Evolutionary conservation across 2,113 vertebrate species (phyloP), one percentile per base, ranked within the genome.

Genomic region (Pseudorectes ferrugineus): DNA sequence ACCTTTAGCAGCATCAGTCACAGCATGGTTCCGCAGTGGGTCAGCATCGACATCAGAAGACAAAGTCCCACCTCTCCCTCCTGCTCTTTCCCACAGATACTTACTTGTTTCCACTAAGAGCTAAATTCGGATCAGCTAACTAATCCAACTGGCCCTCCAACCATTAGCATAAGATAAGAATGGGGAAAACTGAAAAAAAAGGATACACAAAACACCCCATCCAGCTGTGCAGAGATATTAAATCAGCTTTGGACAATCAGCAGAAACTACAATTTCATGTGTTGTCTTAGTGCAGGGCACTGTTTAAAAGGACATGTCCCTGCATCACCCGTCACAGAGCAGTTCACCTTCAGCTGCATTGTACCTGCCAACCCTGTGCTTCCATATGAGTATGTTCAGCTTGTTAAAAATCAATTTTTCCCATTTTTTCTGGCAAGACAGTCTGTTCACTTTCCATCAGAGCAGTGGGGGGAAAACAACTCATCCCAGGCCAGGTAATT

Each of bases 191-290:
- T 22, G 18, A 36, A 29, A 40, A 66, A 35, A 25, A 71, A 68
- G 4, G 3, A 45, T 10, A 19, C 1, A 1, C 20, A 42, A 66
- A 94, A 63, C 35, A 49, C 46, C 1, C 21, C 14, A 22, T 16
- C 13, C 63, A 43, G 22, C 28, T 0, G 0, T n/a, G 48, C 18
- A 33, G 40, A 12, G 11, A 33, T 40, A 83, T 82, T n/a, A 61
- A 8, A 40, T 46, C 1, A 2, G 38, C 42, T 62, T 80, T 49
- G 36, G 29, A 59, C 19, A 81, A 66, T 9, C 19, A 54, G 52
- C 24, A 76, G 58, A 51, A 89, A 61, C 10, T 23, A 43, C 38
- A 58, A 26, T 59, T 85, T 62, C 52, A 11, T 4, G 35, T 4
- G 5, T 21, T 49, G 23, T 14, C 29, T 45, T 31, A 61, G 36